Percentiles rank a stretch among this genome's conserved stretches.
phyloP scores from a whole-genome alignment of 2,888 invertebrate species.

The Cartodere bifasciata region DNA sequence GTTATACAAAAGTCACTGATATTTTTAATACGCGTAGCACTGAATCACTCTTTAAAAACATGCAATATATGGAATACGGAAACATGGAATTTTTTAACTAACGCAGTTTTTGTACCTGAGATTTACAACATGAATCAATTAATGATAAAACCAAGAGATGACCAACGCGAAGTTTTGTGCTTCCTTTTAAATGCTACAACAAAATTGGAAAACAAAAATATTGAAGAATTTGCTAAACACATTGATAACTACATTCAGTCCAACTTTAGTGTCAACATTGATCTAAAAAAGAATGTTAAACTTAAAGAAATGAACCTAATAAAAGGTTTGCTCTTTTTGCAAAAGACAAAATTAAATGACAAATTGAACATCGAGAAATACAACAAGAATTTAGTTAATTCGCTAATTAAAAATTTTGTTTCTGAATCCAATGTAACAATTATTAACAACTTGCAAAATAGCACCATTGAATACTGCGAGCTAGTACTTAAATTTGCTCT shows the following conservation, averaged over 20 bases:
- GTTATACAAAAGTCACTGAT: too few relatives aligned
- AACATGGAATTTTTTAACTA: conserved; percentile 4
- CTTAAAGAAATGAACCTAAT: conserved; percentile 22
- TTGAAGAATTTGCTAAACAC: conserved; percentile 9
- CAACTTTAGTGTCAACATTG: conserved; percentile 14
- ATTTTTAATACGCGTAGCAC: too few relatives aligned
- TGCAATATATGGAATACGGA: conserved; percentile 5
- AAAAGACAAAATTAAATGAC: conserved; percentile 9
- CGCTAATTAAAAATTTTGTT: too few relatives aligned
- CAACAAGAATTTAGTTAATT: too few relatives aligned
- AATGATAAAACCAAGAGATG: too few relatives aligned
- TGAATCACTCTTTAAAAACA: too few relatives aligned
- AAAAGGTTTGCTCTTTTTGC: conserved; percentile 22
- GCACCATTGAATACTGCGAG: conserved; percentile 15
- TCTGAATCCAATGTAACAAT: not conserved
- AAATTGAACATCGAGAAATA: too few relatives aligned
- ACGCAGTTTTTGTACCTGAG: not conserved
- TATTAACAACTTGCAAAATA: conserved; percentile 13
- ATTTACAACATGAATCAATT: too few relatives aligned
- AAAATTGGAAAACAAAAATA: conserved; percentile 13
- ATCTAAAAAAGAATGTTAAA: conserved; percentile 19
- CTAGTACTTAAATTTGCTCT: conserved; percentile 21
- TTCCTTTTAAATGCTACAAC: conserved; percentile 14
- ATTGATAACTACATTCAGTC: conserved; percentile 14
- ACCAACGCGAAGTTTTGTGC: conserved; percentile 14